phyloP scores from a whole-genome alignment of 2,797 vertebrate species.

The Amblyopsis hoosieri region DNA sequence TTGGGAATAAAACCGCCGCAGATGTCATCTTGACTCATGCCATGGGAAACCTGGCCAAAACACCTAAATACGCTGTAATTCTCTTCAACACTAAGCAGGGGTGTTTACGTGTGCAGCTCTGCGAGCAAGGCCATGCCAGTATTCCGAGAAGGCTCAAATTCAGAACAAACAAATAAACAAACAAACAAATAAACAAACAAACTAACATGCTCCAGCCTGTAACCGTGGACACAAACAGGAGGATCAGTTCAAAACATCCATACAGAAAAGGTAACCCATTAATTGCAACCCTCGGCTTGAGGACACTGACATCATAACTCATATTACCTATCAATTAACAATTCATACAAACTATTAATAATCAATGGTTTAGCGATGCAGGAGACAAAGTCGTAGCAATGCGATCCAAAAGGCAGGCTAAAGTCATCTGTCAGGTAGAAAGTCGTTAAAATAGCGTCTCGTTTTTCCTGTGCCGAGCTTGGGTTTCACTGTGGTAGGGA shows the following conservation, averaged over 20 bases:
- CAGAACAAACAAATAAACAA: slow-evolving; percentile 2
- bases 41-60: slow-evolving; percentile 38
- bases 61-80: slow-evolving; percentile 28
- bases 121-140: slow-evolving; percentile 50
- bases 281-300: slow-evolving; percentile 2
- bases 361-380: slow-evolving; percentile 80
- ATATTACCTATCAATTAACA: slow-evolving; percentile 64
- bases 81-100: slow-evolving; percentile 36
- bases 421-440: slow-evolving; percentile 86
- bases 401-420: slow-evolving; percentile 80
- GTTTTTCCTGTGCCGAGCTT: slow-evolving; percentile 71
- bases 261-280: background rate
- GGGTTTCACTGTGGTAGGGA: slow-evolving; percentile 73
- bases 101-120: slow-evolving; percentile 47
- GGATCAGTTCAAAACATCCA: background rate
- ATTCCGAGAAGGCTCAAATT: slow-evolving; percentile 35
- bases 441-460: slow-evolving; percentile 81
- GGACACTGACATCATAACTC: slow-evolving; percentile 41
- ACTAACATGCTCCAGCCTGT: slow-evolving; percentile 17
- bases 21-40: slow-evolving; percentile 35
- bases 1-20: slow-evolving; percentile 23
- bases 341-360: slow-evolving; percentile 82
- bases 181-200: slow-evolving; percentile 16
- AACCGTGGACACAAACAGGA: slow-evolving; percentile 10
- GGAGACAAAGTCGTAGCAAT: slow-evolving; percentile 82